These are phyloP conservation scores for Halisarca cf. caerulea DNA, from an alignment of 37 sponge, comb jelly and placozoan species.

Conservation along the genomic window DNA sequence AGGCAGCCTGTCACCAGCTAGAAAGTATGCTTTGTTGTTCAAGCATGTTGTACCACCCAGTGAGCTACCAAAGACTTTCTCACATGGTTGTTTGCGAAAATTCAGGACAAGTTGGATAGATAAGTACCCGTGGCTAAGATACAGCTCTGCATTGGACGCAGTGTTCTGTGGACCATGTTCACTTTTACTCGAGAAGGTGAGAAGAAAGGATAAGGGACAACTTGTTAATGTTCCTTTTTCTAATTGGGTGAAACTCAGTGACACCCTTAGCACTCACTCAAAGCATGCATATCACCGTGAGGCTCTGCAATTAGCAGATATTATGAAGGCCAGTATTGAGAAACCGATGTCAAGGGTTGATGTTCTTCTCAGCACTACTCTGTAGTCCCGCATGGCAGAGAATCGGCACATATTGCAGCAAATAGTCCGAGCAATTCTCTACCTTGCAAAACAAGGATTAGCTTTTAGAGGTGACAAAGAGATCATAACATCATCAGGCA, in stretches of 20 bases:
- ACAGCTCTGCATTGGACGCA: conserved; percentile 54
- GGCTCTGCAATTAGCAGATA: conserved; percentile 46
- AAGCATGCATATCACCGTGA: conserved; percentile 43
- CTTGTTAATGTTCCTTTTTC: conserved; percentile 66
- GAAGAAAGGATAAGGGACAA: conserved; percentile 44
- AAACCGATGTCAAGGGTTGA: conserved; percentile 59
- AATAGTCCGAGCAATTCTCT: conserved; percentile 57
- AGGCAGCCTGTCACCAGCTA: conserved; percentile 4
- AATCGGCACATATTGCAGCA: conserved; percentile 52
- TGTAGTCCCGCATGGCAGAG: conserved; percentile 41
- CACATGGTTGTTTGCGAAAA: conserved; percentile 19
- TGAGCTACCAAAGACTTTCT: conserved; percentile 10
- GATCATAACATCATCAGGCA: conserved; percentile 12
- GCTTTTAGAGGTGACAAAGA: conserved; percentile 51
- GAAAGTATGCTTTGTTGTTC: conserved; percentile 29
- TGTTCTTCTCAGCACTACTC: conserved; percentile 28
- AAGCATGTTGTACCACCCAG: conserved; percentile 6
- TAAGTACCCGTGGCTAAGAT: conserved; percentile 57
- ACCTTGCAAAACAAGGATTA: conserved; percentile 54
- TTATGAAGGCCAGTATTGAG: conserved; percentile 44
- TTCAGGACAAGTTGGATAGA: conserved; percentile 49
- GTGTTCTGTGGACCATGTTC: conserved; percentile 60
- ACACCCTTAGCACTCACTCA: conserved; percentile 44
- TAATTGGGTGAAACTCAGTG: conserved; percentile 61
- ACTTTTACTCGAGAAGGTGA: background rate